Evolutionary conservation across 2,888 invertebrate genomes (phyloP), one percentile per base, ranked within the genome.

Genomic region (Stenotaenia linearis): DNA sequence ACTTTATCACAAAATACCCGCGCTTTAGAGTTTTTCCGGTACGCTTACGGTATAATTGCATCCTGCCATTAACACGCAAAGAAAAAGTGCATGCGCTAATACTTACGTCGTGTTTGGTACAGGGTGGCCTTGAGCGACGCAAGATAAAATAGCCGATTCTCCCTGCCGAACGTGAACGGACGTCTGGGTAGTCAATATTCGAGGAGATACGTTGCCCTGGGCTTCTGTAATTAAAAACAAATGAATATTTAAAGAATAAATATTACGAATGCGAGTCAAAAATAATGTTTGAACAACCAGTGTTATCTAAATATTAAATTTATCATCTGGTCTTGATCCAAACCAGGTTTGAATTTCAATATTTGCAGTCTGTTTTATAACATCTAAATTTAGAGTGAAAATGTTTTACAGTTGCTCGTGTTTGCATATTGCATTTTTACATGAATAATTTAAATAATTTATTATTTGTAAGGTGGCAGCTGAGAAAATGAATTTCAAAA

Each of bases 61-160:
- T 69, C 69, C 69, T 23, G 69, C 69, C 25, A 25, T 28, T 69
- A 69, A 28, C 28, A 23, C 21, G 25, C 23, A 21, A 2, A 61
- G 25, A 61, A 28, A 69, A 69, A 69, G 25, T 69, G 25, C 10
- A 75, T 35, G 18, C 6, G 1, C n/a, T 3, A 75, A 37, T 37
- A 78, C 82, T 81, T 85, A 86, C 86, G 86, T 86, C 84, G 84
- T 84, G 82, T 84, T 85, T 81, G 86, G 86, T 83, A 86, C 85
- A 83, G 86, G 86, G 87, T 90, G 92, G 77, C 87, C 87, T 80
- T 86, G 85, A 30, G 86, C 85, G 82, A 85, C 85, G 82, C 90
- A 90, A 83, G 90, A 86, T 84, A 91, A 86, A 35, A 90, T 89
- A 83, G 90, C 89, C n/a, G 40, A 21, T 32, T 79, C 79, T 40